phyloP scores from a whole-genome alignment of 2,113 vertebrate species.

The Pungitius pungitius region DNA sequence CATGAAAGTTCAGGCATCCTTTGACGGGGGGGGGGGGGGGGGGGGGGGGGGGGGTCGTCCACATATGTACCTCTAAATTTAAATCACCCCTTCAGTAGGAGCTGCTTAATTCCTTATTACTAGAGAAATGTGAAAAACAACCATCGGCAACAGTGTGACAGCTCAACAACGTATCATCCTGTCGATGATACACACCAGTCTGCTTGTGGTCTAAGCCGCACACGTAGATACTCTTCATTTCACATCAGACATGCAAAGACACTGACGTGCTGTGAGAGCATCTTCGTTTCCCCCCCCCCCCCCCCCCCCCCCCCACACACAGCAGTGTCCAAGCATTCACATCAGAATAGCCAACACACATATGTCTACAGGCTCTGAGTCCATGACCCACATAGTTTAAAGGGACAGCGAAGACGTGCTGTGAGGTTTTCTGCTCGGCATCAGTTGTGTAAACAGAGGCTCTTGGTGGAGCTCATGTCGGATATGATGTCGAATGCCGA shows the following conservation, averaged over 20 bases:
- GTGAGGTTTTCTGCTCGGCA: constrained; percentile 22
- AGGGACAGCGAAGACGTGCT: constrained; percentile 11
- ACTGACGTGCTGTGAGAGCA: not conserved
- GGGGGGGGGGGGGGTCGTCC: no score
- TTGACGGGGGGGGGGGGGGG: no score
- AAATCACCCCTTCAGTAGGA: constrained; percentile 12
- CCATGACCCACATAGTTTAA: constrained; percentile 16
- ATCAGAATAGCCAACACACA: constrained; percentile 21
- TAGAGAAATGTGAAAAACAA: constrained; percentile 4
- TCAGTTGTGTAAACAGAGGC: constrained; percentile 14
- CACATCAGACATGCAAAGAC: constrained; percentile 5
- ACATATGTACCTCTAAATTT: constrained; percentile 1
- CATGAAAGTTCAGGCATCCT: constrained; percentile 26
- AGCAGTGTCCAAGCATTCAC: constrained; percentile 5
- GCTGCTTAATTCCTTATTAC: not conserved
- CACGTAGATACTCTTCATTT: constrained; percentile 21
- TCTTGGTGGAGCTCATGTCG: constrained; percentile 43
- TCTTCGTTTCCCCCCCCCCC: constrained; percentile 12
- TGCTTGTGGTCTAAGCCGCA: constrained; percentile 10
- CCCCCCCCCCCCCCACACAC: no score
- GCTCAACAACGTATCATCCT: constrained; percentile 11
- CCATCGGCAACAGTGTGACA: constrained; percentile 1
- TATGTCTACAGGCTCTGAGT: constrained; percentile 13
- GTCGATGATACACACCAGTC: no score
- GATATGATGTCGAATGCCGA: constrained; percentile 11